These are phyloP conservation scores for Lagorchestes hirsutus DNA, from an alignment of 2,797 vertebrate species.

Conservation along the genomic window DNA sequence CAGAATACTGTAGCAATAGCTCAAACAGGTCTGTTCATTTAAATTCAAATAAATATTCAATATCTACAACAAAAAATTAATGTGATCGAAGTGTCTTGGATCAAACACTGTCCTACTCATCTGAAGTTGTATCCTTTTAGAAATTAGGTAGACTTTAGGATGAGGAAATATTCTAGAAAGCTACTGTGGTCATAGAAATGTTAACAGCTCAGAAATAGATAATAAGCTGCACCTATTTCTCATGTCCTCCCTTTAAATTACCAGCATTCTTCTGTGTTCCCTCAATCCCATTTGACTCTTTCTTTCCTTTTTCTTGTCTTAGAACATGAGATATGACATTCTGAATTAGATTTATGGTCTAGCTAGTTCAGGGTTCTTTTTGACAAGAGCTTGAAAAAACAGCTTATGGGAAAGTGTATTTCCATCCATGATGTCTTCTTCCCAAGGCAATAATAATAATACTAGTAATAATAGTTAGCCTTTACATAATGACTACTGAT, in stretches of 20 bases:
- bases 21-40: neutral
- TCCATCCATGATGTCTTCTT: neutral
- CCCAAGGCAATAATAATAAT: neutral
- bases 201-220: neutral
- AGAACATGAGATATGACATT: neutral
- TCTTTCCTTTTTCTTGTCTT: neutral
- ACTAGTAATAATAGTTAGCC: neutral
- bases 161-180: neutral
- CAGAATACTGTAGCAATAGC: neutral
- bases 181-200: neutral
- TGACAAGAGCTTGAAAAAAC: neutral
- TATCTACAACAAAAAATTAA: neutral
- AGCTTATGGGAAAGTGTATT: neutral
- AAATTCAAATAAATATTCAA: neutral
- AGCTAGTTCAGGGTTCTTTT: slow-evolving; percentile 23
- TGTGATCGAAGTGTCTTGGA: neutral
- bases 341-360: slow-evolving; percentile 3
- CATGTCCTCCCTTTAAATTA: neutral
- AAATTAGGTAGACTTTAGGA: neutral
- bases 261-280: neutral
- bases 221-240: neutral
- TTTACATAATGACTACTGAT: neutral
- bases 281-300: neutral
- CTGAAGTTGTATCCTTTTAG: neutral
- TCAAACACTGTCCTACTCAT: neutral